phyloP scores from a whole-genome alignment of 2,888 invertebrate genomes.

The Ectemnius cavifrons region DNA sequence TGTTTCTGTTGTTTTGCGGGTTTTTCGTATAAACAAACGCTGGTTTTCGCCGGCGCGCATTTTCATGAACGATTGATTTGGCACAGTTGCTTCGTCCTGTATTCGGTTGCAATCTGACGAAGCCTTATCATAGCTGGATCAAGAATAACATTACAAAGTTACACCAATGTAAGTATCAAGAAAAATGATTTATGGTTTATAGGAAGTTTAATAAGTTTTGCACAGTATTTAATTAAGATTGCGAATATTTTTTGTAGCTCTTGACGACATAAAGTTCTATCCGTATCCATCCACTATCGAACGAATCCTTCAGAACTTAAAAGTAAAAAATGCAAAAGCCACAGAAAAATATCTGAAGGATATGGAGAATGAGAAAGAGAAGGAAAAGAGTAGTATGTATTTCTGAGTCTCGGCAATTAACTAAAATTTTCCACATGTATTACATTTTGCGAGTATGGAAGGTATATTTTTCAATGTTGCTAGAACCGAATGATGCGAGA shows the following conservation, averaged over 20 bases:
- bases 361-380: slow-evolving; percentile 39
- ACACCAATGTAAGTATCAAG: slow-evolving; percentile 56
- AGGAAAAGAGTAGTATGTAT: slow-evolving; percentile 49
- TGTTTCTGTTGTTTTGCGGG: neutral
- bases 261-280: slow-evolving; percentile 62
- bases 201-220: neutral
- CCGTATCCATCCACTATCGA: slow-evolving; percentile 68
- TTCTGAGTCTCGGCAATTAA: neutral
- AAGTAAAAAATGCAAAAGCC: slow-evolving; percentile 53
- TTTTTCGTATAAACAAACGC: neutral
- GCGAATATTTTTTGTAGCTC: slow-evolving; percentile 20
- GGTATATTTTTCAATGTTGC: neutral
- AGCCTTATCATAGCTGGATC: slow-evolving; percentile 68
- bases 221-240: neutral
- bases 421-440: neutral
- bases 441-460: neutral
- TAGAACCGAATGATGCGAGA: slow-evolving; percentile 24
- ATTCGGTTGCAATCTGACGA: slow-evolving; percentile 57
- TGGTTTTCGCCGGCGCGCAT: neutral
- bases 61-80: slow-evolving; percentile 6
- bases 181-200: neutral
- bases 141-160: slow-evolving; percentile 53
- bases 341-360: slow-evolving; percentile 60
- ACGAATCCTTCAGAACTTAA: slow-evolving; percentile 58
- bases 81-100: slow-evolving; percentile 57